Conservation (phyloP, 2,113 vertebrate genomes). For the Lipotes vexillifer region DNA sequence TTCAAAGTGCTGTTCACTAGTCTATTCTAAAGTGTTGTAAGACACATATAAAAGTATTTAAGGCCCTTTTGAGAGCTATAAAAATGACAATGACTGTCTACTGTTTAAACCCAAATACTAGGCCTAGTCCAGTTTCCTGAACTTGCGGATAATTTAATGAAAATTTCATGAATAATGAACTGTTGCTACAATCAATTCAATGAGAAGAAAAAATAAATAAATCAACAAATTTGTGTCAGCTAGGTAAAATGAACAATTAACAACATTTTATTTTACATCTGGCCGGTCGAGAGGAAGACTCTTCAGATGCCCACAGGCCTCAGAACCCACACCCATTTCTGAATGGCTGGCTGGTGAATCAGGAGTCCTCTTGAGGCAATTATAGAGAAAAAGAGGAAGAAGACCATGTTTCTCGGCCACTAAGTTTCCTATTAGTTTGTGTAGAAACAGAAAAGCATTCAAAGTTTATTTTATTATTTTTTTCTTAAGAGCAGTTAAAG, state of each 20-base stretch:
- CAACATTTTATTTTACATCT: background rate
- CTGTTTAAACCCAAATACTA: background rate
- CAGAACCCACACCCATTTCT: background rate
- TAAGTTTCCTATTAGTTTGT: background rate
- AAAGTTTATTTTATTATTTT: background rate
- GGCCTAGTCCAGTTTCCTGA: background rate
- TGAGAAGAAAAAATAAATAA: background rate
- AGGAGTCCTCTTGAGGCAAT: background rate
- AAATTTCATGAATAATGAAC: background rate
- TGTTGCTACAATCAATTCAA: background rate
- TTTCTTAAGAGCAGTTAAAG: background rate
- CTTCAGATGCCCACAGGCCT: background rate
- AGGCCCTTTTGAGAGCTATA: background rate
- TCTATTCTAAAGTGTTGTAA: background rate
- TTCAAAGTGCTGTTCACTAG: background rate
- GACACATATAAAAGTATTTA: background rate
- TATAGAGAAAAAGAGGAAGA: background rate
- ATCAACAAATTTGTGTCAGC: background rate
- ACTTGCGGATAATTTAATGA: background rate
- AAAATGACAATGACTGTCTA: background rate
- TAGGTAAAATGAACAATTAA: background rate
- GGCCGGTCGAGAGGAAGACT: background rate
- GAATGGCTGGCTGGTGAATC: background rate
- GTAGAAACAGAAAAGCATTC: background rate
- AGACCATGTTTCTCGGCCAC: background rate